A percentile compares a stretch with the other conserved stretches of the same genome.
Evolutionary conservation across 2,113 vertebrate genomes (phyloP).

Genomic region (Capricornis sumatraensis): DNA sequence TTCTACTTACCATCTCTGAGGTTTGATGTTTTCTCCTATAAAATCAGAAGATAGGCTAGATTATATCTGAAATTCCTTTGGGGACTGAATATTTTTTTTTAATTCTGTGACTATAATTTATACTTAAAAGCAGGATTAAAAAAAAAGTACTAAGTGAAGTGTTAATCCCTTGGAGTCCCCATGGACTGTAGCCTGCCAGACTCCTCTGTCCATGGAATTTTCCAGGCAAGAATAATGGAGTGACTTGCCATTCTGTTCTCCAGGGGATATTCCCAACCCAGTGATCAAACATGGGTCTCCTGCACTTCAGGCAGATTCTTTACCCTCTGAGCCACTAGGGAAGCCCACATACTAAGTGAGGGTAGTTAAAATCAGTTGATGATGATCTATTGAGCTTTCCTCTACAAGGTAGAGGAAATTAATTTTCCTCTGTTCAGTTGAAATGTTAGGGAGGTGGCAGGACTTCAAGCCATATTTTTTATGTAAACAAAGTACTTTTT

Average conservation of each 20-base stretch:
- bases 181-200: not conserved
- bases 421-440: not conserved
- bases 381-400: not conserved
- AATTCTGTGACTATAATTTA: not conserved
- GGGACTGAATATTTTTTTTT: not conserved
- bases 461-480: not conserved
- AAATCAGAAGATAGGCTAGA: not conserved
- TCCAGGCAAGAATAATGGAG: not conserved
- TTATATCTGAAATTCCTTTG: conserved; percentile 2
- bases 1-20: not conserved
- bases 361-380: not conserved
- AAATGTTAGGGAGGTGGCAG: not conserved
- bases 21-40: not conserved
- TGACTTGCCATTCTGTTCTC: not conserved
- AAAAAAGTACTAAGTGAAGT: not conserved
- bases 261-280: not conserved
- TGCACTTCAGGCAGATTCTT: not conserved
- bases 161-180: not conserved
- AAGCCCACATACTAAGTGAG: not conserved
- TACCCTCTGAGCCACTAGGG: not conserved
- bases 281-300: not conserved
- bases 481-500: not conserved
- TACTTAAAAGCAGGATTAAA: not conserved
- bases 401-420: not conserved
- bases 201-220: not conserved